phyloP scores from a whole-genome alignment of 2,888 invertebrate species.

The Ecdyonurus torrentis region DNA sequence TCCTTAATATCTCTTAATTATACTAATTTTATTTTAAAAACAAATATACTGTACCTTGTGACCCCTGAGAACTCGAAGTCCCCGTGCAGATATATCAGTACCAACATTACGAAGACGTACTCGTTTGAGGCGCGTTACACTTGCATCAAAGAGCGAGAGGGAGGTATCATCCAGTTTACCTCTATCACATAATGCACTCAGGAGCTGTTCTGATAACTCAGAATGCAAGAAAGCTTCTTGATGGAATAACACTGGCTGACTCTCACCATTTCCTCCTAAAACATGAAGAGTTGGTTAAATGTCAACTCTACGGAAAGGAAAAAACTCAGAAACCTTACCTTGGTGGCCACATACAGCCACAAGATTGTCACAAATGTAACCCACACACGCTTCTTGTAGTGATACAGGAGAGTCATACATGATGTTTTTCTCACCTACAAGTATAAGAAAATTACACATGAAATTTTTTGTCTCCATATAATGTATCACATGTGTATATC shows the following conservation, averaged over 20 bases:
- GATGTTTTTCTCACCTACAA: too few relatives aligned
- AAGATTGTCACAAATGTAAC: slow-evolving; percentile 44
- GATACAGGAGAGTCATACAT: slow-evolving; percentile 46
- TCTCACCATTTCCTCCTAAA: slow-evolving; percentile 14
- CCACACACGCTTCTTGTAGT: slow-evolving; percentile 43
- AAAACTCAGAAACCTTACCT: neutral
- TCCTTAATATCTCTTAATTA: too few relatives aligned
- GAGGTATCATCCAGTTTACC: slow-evolving; percentile 40
- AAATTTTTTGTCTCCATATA: too few relatives aligned
- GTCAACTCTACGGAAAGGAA: slow-evolving; percentile 11
- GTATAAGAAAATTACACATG: too few relatives aligned
- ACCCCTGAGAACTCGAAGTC: slow-evolving; percentile 38
- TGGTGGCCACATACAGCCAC: slow-evolving; percentile 32
- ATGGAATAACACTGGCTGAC: slow-evolving; percentile 23
- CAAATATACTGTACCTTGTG: slow-evolving; percentile 28
- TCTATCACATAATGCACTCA: slow-evolving; percentile 36
- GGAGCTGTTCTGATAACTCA: slow-evolving; percentile 37
- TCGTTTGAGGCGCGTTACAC: slow-evolving; percentile 37
- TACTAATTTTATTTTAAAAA: too few relatives aligned
- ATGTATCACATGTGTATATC: too few relatives aligned
- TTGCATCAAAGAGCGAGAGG: slow-evolving; percentile 39
- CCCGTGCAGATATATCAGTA: slow-evolving; percentile 33
- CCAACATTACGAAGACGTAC: slow-evolving; percentile 40
- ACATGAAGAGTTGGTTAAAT: slow-evolving; percentile 15
- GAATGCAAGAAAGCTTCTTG: slow-evolving; percentile 38